Evolutionary conservation across 2,888 invertebrate species (phyloP).

Genomic region (Lochmaea capreae): DNA sequence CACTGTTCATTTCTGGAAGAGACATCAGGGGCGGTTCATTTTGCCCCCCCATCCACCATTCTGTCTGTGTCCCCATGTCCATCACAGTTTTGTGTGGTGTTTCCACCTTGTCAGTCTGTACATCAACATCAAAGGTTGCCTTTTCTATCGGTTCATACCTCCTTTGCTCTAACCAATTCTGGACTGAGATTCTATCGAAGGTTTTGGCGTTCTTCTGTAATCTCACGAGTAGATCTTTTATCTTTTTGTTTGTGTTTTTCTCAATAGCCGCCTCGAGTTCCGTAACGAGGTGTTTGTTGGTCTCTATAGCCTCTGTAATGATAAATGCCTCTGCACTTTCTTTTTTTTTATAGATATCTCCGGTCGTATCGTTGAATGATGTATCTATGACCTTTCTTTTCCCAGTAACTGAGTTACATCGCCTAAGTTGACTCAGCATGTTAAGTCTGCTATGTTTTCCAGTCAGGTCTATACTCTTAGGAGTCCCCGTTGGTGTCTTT

Average conservation of each 20-base stretch:
- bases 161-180: not conserved
- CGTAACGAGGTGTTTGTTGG: conserved; percentile 12
- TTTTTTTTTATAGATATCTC: not conserved
- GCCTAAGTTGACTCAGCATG: not conserved
- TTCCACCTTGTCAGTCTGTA: conserved; percentile 2
- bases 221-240: not conserved
- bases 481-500: not conserved
- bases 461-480: not conserved
- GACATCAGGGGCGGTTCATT: not conserved
- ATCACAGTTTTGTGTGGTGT: not conserved
- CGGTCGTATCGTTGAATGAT: not conserved
- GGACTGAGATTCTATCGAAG: not conserved
- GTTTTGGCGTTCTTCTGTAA: not conserved
- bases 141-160: conserved; percentile 2
- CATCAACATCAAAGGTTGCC: not conserved
- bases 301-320: not conserved
- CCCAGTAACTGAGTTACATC: conserved; percentile 1
- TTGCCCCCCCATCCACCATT: not conserved
- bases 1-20: not conserved
- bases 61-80: conserved; percentile 2
- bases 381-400: conserved; percentile 5
- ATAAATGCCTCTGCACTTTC: conserved; percentile 21
- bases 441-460: conserved; percentile 3
- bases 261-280: conserved; percentile 23
- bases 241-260: not conserved